Evolutionary conservation across 1,140 invertebrate genomes (phyloP), one percentile per base, ranked within the genome.

Genomic region (Nixonia krombeini): DNA sequence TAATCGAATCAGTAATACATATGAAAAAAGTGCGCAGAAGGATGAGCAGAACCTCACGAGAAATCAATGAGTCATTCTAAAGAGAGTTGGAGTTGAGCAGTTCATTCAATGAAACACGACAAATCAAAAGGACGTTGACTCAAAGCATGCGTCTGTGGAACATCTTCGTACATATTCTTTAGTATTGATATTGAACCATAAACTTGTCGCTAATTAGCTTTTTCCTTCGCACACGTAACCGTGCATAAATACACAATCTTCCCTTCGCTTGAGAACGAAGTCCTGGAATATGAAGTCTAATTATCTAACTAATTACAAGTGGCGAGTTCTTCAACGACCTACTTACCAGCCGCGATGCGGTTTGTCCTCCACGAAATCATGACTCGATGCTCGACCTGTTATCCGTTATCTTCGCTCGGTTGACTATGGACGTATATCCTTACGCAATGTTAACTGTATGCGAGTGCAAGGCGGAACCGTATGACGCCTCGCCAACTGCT

Each of bases 141-240:
- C 1, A 40, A 40, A 16, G n/a, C 15, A 13, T 23, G 55, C 57
- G 49, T 37, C 26, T 10, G 25, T 26, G 41, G 10, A 37, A 40
- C 46, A 35, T 47, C 26, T n/a, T 56, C 51, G 55, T 38, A 8
- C 21, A 12, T 31, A 29, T 21, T 7, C 8, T 31, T 9, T 52
- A 57, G 47, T 56, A 52, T 51, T 38, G 16, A 25, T 21, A 49
- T 21, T 42, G 52, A 64, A 56, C 46, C 42, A 31, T 17, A 21
- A 21, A 46, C 64, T 56, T 67, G 61, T 67, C 47, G 21, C 64
- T 61, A 67, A 67, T 67, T 67, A 67, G 59, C 64, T 68, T 68
- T 68, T 68, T 68, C 64, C 57, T 61, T 68, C 47, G 57, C 28
- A 45, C 56, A 67, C 59, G 59, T 67, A 67, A 56, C 50, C 51